phyloP scores from a whole-genome alignment of 2,113 vertebrate genomes.

The Gymnarchus niloticus region DNA sequence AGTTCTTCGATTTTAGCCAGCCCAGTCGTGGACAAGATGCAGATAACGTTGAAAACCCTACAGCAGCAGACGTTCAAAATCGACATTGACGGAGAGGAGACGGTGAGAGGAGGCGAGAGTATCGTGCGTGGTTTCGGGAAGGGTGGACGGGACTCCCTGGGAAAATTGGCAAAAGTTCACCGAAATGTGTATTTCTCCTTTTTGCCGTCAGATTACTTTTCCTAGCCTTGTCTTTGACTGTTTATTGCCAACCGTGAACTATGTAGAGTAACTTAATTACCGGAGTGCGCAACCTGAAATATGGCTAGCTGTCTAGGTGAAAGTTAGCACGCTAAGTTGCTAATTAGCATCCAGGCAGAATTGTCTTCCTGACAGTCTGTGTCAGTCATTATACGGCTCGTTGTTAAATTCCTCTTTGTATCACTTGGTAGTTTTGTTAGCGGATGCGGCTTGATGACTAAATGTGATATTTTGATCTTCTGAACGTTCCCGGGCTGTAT shows the following conservation, averaged over 20 bases:
- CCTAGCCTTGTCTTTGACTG: background rate
- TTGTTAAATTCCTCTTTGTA: background rate
- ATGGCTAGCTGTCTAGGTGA: background rate
- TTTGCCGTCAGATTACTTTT: background rate
- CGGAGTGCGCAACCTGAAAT: background rate
- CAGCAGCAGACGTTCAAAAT: constrained; percentile 91
- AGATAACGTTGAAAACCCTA: constrained; percentile 87
- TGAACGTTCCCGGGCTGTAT: background rate
- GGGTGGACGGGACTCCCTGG: constrained; percentile 37
- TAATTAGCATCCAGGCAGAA: background rate
- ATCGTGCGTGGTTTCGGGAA: constrained; percentile 32
- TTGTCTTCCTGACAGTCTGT: background rate
- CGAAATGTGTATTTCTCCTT: background rate
- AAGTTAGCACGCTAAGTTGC: constrained; percentile 22
- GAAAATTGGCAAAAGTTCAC: constrained; percentile 33
- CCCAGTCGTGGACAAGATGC: constrained; percentile 63
- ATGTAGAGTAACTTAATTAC: background rate
- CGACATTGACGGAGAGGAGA: constrained; percentile 81
- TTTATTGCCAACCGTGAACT: background rate
- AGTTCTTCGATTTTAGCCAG: constrained; percentile 23
- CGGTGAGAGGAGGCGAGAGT: constrained; percentile 54
- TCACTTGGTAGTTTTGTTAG: background rate
- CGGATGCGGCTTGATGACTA: background rate
- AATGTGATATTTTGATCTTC: background rate
- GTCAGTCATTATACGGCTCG: background rate